Evolutionary conservation across 92 coral and sea anemone species (phyloP).

Genomic region (Actinernus sp.): DNA sequence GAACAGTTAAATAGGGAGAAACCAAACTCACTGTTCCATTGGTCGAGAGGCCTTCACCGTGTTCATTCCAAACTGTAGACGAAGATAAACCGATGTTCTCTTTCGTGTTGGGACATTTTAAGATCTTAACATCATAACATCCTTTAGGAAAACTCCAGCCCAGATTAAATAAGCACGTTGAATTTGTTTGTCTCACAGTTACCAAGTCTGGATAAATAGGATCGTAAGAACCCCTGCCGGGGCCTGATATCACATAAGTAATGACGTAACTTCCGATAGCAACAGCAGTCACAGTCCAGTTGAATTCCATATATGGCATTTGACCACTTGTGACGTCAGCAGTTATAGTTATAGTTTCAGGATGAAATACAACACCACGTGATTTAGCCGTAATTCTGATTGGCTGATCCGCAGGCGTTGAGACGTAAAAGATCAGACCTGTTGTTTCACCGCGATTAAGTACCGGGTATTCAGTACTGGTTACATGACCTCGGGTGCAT

Average conservation of each 20-base stretch:
- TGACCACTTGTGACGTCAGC: conserved; percentile 9
- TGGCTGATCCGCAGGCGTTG: conserved; percentile 53
- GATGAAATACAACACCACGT: conserved; percentile 43
- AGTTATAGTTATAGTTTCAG: conserved; percentile 18
- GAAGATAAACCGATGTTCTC: conserved; percentile 39
- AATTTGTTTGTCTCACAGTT: conserved; percentile 19
- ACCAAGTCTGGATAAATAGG: conserved; percentile 39
- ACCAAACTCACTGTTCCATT: conserved; percentile 45
- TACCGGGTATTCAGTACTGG: conserved; percentile 51
- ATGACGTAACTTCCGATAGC: conserved; percentile 59
- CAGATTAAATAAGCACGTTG: conserved; percentile 15
- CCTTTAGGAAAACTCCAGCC: conserved; percentile 38
- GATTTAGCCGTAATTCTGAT: conserved; percentile 27
- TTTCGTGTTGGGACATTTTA: conserved; percentile 35
- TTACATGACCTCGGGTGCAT: conserved; percentile 56
- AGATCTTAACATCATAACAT: conserved; percentile 41
- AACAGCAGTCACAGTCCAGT: conserved; percentile 51
- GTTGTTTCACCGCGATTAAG: conserved; percentile 10
- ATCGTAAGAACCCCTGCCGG: conserved; percentile 44
- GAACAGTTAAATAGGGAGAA: conserved; percentile 20
- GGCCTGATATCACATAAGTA: conserved; percentile 63
- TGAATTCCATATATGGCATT: conserved; percentile 18
- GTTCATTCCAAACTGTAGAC: conserved; percentile 49
- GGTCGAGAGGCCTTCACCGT: conserved; percentile 25
- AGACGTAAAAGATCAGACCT: conserved; percentile 46